These are phyloP conservation scores for Callinectes sapidus DNA, from an alignment of 2,888 invertebrate genomes.

Conservation along the genomic window DNA sequence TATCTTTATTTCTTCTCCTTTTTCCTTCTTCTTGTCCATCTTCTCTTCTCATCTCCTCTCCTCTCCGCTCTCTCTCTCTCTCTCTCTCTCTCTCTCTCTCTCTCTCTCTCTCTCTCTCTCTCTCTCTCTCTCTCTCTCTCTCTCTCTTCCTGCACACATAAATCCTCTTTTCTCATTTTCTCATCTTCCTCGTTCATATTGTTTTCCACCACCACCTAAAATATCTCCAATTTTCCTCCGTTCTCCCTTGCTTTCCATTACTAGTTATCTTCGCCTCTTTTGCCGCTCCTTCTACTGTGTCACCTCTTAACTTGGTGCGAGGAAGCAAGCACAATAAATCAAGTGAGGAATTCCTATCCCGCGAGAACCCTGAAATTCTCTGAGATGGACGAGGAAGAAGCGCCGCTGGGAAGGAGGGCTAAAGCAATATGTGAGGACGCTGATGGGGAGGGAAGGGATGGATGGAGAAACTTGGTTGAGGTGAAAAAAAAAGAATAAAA, in stretches of 20 bases:
- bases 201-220: background rate
- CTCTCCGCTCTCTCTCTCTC: background rate
- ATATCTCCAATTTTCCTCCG: background rate
- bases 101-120: background rate
- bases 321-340: background rate
- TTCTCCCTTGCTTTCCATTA: background rate
- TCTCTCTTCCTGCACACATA: no score
- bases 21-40: background rate
- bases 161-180: background rate
- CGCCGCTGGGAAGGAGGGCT: background rate
- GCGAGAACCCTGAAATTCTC: background rate
- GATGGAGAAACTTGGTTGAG: background rate
- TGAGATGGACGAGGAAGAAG: background rate
- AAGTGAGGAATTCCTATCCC: background rate
- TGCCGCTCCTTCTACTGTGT: background rate
- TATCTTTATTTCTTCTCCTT: background rate
- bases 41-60: no score
- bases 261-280: background rate
- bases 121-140: background rate
- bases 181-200: background rate
- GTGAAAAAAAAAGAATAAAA: background rate
- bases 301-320: background rate
- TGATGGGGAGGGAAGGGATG: background rate
- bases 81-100: background rate
- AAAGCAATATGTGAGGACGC: background rate